Evolutionary conservation across 2,797 vertebrate genomes (phyloP), one percentile per base, ranked within the genome.

Genomic region (Arctocebus calabarensis): DNA sequence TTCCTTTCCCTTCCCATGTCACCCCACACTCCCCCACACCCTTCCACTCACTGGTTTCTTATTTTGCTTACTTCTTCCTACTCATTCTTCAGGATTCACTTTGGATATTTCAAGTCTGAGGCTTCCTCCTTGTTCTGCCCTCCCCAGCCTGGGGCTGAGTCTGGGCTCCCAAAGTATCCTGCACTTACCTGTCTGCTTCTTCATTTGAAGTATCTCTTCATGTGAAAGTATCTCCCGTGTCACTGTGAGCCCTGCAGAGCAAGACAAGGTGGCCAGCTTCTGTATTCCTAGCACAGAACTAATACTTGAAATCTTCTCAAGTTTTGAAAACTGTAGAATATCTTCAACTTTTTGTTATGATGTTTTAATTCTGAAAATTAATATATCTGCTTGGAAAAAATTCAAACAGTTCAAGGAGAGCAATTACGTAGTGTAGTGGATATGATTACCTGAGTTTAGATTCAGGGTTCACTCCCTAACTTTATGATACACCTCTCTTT

Each of bases 361-460:
- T 68, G 77, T 91, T 85, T 59, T 25, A 29, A 81, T 88, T 85
- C 57, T 82, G 45, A 88, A 96, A 88, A 92, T 48, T 17, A 73
- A 85, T 74, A 57, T 4, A 59, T 32, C 74, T 86, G 14, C 23
- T 66, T 86, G 57, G 34, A 66, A 61, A 94, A 94, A 93, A 70
- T 52, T 88, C 55, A 34, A 78, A 85, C n/a, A 70, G 6, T 64
- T 23, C 25, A 70, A 66, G 55, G 79, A 82, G 48, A 78, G 17
- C 78, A 6, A 62, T 4, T 64, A 75, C 1, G 2, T 23, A 55
- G 52, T 22, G 66, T 32, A 88, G 16, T 34, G 17, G 11, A 82
- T 66, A 23, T 0, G 19, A 37, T 84, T 89, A 20, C 83, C 43
- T 52, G 52, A 83, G 14, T 75, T 92, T 75, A 59, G 83, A 85